Evolutionary conservation across 2,888 invertebrate genomes (phyloP), one percentile per base, ranked within the genome.

Genomic region (Physocephala rufipes): DNA sequence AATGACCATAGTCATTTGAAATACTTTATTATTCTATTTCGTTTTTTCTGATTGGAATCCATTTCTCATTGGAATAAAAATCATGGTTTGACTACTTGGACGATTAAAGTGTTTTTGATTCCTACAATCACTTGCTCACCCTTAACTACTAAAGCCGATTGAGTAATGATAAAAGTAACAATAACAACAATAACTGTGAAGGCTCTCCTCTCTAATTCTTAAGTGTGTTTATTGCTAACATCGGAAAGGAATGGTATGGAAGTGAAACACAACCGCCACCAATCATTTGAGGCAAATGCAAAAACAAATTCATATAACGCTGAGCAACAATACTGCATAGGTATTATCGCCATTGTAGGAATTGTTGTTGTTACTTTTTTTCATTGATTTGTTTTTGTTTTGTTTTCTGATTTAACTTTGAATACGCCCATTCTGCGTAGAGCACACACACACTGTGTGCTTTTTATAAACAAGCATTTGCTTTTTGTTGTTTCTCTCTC

Each of bases 211-310:
- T 1, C 2, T 55, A n/a, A n/a, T n/a, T n/a, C n/a, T n/a, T n/a
- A n/a, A n/a, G n/a, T n/a, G n/a, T n/a, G n/a, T n/a, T n/a, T n/a
- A n/a, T 24, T 24, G 28, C 45, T 51, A 12, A 51, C 24, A 53
- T 58, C 59, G 67, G 68, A 68, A 68, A 13, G 58, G 62, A 68
- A 68, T 62, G 30, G 15, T 15, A 24, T 68, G 62, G 51, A 30
- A 68, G 12, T 51, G 49, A 24, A 62, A 68, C 68, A 68, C 73
- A 70, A 47, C 78, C 79, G 79, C 79, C 81, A 61, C 26, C 19
- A 49, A 9, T 12, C 47, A 59, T 59, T 2, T 61, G 28, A 59
- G 61, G 19, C 61, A 51, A n/a, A 36, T 21, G 2, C 53, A 66
- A 12, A 26, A 45, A 47, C 43, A 63, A 63, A 19, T 47, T 13